Percentiles rank a stretch among this genome's conserved stretches.
These are phyloP conservation scores for Cossypha niveicapilla DNA, from an alignment of 2,797 vertebrate species.

Conservation along the genomic window DNA sequence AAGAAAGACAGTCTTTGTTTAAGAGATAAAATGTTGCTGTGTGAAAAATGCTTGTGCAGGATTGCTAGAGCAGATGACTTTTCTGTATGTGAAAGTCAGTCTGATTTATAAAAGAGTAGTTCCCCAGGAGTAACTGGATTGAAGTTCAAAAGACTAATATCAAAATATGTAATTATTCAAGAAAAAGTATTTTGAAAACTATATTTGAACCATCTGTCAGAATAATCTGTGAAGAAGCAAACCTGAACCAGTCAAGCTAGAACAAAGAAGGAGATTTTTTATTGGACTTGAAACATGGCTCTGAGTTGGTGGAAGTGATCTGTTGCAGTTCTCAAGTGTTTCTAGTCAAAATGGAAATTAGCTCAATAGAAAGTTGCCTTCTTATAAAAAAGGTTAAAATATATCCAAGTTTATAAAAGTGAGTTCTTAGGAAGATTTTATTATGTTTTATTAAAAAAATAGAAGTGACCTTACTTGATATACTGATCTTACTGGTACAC, in stretches of 20 bases:
- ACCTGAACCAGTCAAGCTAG: neutral
- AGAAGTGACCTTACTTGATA: neutral
- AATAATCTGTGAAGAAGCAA: neutral
- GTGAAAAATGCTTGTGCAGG: neutral
- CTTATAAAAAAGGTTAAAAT: neutral
- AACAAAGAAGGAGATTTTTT: neutral
- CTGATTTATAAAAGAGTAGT: neutral
- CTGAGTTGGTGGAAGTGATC: neutral
- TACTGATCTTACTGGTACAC: neutral
- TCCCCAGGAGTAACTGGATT: neutral
- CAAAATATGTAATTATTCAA: neutral
- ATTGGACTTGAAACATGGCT: neutral
- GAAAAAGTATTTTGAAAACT: neutral
- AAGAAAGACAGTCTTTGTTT: neutral
- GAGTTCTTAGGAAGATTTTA: neutral
- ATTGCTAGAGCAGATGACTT: neutral
- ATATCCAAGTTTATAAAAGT: neutral
- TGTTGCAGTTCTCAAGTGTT: neutral
- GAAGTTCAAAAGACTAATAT: neutral
- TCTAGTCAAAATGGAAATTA: neutral
- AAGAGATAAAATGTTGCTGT: neutral
- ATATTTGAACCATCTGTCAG: neutral
- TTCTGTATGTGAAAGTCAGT: neutral
- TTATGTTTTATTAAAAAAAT: neutral
- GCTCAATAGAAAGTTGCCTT: neutral